These are phyloP conservation scores for Taphrorychus bicolor DNA, from an alignment of 2,888 invertebrate genomes.

Conservation along the genomic window DNA sequence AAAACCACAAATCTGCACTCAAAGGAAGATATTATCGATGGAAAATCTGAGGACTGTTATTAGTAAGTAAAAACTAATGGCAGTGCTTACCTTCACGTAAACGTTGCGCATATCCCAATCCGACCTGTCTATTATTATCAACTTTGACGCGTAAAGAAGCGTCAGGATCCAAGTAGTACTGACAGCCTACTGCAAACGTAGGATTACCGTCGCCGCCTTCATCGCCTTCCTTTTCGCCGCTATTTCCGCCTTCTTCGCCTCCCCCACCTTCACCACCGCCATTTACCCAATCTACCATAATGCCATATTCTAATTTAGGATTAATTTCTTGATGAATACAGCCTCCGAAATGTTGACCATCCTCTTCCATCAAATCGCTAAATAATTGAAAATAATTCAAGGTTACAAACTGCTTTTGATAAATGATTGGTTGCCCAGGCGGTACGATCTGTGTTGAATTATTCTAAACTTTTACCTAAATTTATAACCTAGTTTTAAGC, in stretches of 20 bases:
- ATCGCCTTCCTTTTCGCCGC: neutral
- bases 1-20: too few species aligned
- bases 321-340: constrained; percentile 93
- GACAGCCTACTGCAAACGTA: constrained; percentile 89
- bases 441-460: too few species aligned
- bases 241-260: constrained; percentile 1
- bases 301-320: constrained; percentile 84
- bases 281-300: constrained; percentile 90
- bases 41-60: too few species aligned
- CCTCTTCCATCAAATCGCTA: constrained; percentile 69
- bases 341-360: constrained; percentile 83
- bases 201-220: constrained; percentile 71
- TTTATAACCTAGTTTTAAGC: neutral
- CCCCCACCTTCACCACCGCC: constrained; percentile 64
- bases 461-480: too few species aligned
- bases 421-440: too few species aligned
- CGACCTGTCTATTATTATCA: constrained; percentile 92
- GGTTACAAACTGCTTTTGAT: too few species aligned
- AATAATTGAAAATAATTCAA: too few species aligned
- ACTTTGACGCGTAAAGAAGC: constrained; percentile 90
- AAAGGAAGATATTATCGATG: too few species aligned
- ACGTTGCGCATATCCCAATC: constrained; percentile 92
- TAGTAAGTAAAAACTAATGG: neutral
- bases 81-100: constrained; percentile 77
- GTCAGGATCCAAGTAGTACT: constrained; percentile 84